These are phyloP conservation scores for Andrena camellia DNA, from an alignment of 2,888 invertebrate species.

Conservation along the genomic window DNA sequence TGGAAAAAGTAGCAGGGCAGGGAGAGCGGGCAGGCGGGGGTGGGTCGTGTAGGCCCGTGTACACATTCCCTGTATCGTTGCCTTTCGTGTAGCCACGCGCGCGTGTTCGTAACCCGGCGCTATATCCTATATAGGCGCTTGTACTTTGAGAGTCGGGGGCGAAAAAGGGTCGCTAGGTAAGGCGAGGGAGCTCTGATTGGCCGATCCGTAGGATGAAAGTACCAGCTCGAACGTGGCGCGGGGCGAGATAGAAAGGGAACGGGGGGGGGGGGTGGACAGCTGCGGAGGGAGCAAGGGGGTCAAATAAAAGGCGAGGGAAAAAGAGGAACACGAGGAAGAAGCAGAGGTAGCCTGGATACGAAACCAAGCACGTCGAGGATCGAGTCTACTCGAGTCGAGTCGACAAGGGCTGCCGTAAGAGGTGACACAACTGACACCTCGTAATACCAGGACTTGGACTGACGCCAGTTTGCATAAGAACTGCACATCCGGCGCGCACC, in stretches of 20 bases:
- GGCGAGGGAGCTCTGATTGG: conserved; percentile 50
- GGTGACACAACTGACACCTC: conserved; percentile 82
- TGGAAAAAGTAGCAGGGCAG: conserved; percentile 33
- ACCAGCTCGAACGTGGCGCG: neutral
- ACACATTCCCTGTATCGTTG: conserved; percentile 13
- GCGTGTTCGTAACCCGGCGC: conserved; percentile 21
- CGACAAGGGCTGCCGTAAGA: conserved; percentile 64
- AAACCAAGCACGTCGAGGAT: conserved; percentile 58
- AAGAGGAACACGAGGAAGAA: conserved; percentile 31
- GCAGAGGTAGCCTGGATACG: conserved; percentile 49
- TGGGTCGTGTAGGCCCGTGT: conserved; percentile 22
- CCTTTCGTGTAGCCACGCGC: conserved; percentile 26
- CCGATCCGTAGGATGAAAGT: conserved; percentile 49
- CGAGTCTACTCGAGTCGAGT: conserved; percentile 69
- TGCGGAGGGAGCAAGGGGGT: neutral
- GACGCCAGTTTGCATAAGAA: conserved; percentile 83
- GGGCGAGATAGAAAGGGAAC: neutral
- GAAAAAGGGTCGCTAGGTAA: conserved; percentile 47
- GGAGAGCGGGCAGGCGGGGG: too few relatives aligned
- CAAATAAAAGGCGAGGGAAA: conserved; percentile 29
- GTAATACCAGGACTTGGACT: conserved; percentile 81
- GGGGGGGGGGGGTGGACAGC: neutral
- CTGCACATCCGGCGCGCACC: conserved; percentile 78
- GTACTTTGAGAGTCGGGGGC: conserved; percentile 31
- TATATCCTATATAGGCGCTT: conserved; percentile 20